Evolutionary conservation across 2,797 vertebrate genomes (phyloP).

Genomic region (Cyprinella venusta): DNA sequence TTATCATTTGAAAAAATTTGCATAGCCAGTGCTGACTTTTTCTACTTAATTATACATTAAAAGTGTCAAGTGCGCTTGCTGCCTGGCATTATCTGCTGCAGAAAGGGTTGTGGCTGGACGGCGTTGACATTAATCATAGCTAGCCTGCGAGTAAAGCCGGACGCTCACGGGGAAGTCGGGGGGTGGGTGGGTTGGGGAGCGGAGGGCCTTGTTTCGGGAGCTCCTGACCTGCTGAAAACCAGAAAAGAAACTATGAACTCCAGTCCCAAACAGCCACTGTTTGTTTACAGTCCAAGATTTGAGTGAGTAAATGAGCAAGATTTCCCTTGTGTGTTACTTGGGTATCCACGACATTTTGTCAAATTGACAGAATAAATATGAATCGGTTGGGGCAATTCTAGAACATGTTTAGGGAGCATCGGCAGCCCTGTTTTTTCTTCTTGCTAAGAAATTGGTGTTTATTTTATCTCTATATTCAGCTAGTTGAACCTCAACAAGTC

Average conservation of each 20-base stretch:
- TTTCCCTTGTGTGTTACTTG: neutral
- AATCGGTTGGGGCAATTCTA: neutral
- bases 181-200: conserved; percentile 63
- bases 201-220: conserved; percentile 78
- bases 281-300: conserved; percentile 74
- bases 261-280: conserved; percentile 77
- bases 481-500: neutral
- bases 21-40: conserved; percentile 99
- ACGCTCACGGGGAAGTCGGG: conserved; percentile 85
- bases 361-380: conserved; percentile 16
- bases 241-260: conserved; percentile 94
- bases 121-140: conserved; percentile 99
- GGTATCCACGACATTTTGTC: neutral
- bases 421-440: neutral
- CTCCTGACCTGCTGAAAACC: conserved; percentile 61
- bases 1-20: conserved; percentile 99
- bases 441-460: neutral
- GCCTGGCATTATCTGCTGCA: conserved; percentile 99
- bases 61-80: conserved; percentile 99
- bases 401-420: neutral
- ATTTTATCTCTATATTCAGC: neutral
- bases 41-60: conserved; percentile 99
- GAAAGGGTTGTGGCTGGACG: conserved; percentile 99
- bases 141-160: conserved; percentile 90
- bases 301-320: conserved; percentile 40